Base-by-base conservation (phyloP, 2,888 invertebrate species). In the Tachina grossa region DNA sequence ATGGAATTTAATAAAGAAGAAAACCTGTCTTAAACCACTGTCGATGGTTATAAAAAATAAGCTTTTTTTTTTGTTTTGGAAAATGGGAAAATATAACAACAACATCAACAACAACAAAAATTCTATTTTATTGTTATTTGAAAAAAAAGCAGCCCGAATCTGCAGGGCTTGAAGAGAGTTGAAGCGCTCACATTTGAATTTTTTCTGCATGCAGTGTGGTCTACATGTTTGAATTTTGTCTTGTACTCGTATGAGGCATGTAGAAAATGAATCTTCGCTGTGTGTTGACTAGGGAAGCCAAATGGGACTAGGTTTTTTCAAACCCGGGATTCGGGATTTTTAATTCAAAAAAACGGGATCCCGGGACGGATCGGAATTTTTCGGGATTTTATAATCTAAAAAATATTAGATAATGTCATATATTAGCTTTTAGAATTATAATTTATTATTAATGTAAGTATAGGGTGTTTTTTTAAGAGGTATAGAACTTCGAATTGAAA, bases 41-140 rank as follows among this genome's bases (percentile, higher is more conserved):
- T 10, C 19, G 13, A 53, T 55, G 53, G 31, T 63, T 47, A 71
- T 59, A 78, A 69, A 76, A 47, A 72, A 47, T 55, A 71, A 68
- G 63, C 47, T 79, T 57, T 79, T 79, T 55, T 72, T 71, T 66
- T 79, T 79, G 65, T 72, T 71, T 66, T 49, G 19, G 39, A 71
- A 79, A 79, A 61, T 45, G 61, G 61, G 19, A 43, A 45, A 45
- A 39, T 14, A 79, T 49, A 49, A 11, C 31, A 31, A 6, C 31
- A 31, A 31, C 31, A 31, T 31, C 31, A 31, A 61, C 11, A 59
- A 16, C 1, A 51, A 61, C 22, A 71, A 61, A 31, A 9, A 41
- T 57, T 53, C 61, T n/a, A 49, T 39, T 31, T 31, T 31, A 31
- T 31, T 66, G 19, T 59, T 74, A 57, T 57, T 49, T 22, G 45